Conservation (phyloP, 2,113 vertebrate species). For the Ailurus styani region DNA sequence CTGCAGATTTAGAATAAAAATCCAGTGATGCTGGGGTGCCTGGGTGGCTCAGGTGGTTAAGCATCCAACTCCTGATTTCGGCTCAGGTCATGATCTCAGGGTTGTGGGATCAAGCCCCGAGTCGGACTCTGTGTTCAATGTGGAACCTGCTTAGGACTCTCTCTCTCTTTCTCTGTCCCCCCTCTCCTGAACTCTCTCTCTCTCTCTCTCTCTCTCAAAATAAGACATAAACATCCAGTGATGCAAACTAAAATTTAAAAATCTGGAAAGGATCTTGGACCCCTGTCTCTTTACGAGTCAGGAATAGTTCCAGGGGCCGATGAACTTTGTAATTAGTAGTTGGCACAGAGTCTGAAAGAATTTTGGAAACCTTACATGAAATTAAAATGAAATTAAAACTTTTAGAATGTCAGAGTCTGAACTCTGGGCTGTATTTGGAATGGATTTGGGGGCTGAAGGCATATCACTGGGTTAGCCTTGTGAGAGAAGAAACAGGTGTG, state of each 20-base stretch:
- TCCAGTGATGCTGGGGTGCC: not conserved
- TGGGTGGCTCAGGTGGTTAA: not conserved
- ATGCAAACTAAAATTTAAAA: not conserved
- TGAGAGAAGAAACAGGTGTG: rapidly evolving
- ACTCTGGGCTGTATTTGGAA: not conserved
- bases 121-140: rapidly evolving
- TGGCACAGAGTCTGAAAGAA: not conserved
- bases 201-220: not conserved
- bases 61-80: rapidly evolving
- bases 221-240: not conserved
- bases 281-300: not conserved
- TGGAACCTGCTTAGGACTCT: not conserved
- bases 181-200: rapidly evolving
- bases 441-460: too few relatives aligned
- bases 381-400: rapidly evolving
- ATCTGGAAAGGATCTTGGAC: not conserved
- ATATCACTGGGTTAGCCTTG: rapidly evolving
- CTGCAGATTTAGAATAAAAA: not conserved
- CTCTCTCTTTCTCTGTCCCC: not conserved
- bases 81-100: not conserved
- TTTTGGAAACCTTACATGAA: not conserved
- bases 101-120: rapidly evolving
- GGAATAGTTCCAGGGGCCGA: not conserved
- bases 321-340: not conserved
- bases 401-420: not conserved